Percentiles rank a stretch among this genome's conserved stretches.
phyloP scores from a whole-genome alignment of 2,113 vertebrate genomes.

The Gnathonemus longibarbis region DNA sequence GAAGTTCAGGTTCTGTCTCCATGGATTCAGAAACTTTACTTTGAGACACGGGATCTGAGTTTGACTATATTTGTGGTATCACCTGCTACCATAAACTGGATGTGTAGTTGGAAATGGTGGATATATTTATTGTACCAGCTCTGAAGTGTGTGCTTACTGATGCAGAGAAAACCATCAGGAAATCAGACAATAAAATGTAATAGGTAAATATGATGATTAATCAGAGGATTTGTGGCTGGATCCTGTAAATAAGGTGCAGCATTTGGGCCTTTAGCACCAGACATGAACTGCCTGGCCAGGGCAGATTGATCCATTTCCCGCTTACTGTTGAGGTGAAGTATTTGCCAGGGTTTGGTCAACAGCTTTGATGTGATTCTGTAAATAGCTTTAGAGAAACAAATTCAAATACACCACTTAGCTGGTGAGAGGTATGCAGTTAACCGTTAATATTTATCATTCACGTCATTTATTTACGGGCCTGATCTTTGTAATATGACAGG shows the following conservation, averaged over 20 bases:
- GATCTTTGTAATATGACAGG: not conserved
- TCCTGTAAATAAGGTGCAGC: not conserved
- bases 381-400: not conserved
- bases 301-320: not conserved
- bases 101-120: not conserved
- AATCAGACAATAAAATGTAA: not conserved
- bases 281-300: not conserved
- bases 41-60: not conserved
- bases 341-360: not conserved
- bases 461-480: not conserved
- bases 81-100: not conserved
- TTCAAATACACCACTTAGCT: not conserved
- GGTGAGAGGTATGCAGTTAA: not conserved
- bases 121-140: not conserved
- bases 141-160: not conserved
- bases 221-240: not conserved
- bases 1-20: constrained; percentile 11
- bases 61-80: not conserved
- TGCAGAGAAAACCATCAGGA: not conserved
- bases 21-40: constrained; percentile 8
- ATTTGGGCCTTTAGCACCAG: not conserved
- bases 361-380: not conserved
- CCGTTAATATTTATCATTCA: not conserved
- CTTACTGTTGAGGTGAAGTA: not conserved
- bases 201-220: not conserved